These are phyloP conservation scores for Callipepla squamata DNA, from an alignment of 2,113 vertebrate species.

Conservation along the genomic window DNA sequence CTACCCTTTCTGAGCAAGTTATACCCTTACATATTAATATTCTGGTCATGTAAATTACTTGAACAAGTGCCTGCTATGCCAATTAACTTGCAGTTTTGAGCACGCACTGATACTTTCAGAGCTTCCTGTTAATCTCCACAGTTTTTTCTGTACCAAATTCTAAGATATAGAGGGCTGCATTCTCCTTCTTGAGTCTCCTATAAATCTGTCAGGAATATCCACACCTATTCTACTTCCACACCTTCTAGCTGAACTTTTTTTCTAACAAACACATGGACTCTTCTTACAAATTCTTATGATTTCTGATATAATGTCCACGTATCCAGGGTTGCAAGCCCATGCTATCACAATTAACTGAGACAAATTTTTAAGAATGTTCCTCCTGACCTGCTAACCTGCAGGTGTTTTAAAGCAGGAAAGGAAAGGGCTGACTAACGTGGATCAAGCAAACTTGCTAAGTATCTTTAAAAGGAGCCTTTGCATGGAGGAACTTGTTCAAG, in stretches of 20 bases:
- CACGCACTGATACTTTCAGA: neutral
- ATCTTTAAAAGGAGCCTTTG: neutral
- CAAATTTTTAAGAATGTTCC: neutral
- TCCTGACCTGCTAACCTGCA: neutral
- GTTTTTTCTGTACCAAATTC: neutral
- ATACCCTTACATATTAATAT: slow-evolving; percentile 26
- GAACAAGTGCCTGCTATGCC: slow-evolving; percentile 54
- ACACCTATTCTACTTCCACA: neutral
- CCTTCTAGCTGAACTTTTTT: neutral
- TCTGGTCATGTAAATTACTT: slow-evolving; percentile 45
- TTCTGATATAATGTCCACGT: neutral
- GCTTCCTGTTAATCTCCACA: neutral
- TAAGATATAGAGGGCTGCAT: neutral
- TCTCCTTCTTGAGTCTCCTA: neutral
- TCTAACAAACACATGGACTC: neutral
- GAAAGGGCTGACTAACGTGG: neutral
- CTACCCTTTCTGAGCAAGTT: neutral
- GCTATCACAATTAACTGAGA: neutral
- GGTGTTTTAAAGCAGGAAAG: neutral
- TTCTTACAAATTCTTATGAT: neutral
- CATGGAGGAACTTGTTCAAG: neutral
- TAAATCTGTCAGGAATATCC: neutral
- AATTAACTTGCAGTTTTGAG: slow-evolving; percentile 61
- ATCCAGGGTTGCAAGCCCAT: neutral
- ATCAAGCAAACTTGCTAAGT: neutral